Base-by-base conservation (phyloP, 2,113 vertebrate species). In the Symphodus melops region DNA sequence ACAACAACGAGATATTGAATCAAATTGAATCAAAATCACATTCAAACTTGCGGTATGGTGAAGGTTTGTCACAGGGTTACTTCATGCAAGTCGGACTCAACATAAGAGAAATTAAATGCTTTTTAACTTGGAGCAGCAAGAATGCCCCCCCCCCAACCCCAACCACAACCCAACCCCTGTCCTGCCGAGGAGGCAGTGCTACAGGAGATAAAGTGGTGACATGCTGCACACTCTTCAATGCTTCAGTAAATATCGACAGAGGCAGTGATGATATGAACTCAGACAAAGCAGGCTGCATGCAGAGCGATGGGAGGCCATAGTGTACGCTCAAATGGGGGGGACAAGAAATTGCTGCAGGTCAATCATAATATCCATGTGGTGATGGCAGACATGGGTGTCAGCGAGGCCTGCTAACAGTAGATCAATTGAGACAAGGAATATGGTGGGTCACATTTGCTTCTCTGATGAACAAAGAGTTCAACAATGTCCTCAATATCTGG, bases 171-270 rank as follows among this genome's bases (percentile, higher is more conserved):
- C 58, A 59, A 62, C 25, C 33, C 28, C 54, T 25, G 55, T 85
- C 79, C 86, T 86, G 82, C 87, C 89, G 79, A 88, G 83, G 68
- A 61, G 53, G 80, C 84, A 79, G 37, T 78, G 83, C 79, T 80
- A 75, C 72, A 72, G 78, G 63, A 87, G 78, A 89, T 82, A 87
- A 87, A 89, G 70, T 70, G 65, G 86, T 54, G 54, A 86, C 81
- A 81, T 77, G 77, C 74, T 57, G 76, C 58, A 75, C 44, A 59
- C 62, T 83, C 78, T 90, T 92, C 89, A 92, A 91, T 69, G 91
- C 83, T 76, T 88, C 84, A 68, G 89, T 92, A 90, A 92, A 92
- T 92, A 93, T 92, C 78, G 83, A 92, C 81, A 77, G 41, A 80
- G 70, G 76, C 72, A 76, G 85, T 86, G 86, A 81, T 86, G 86